phyloP scores from a whole-genome alignment of 2,888 invertebrate genomes.

The Ophraella communa region DNA sequence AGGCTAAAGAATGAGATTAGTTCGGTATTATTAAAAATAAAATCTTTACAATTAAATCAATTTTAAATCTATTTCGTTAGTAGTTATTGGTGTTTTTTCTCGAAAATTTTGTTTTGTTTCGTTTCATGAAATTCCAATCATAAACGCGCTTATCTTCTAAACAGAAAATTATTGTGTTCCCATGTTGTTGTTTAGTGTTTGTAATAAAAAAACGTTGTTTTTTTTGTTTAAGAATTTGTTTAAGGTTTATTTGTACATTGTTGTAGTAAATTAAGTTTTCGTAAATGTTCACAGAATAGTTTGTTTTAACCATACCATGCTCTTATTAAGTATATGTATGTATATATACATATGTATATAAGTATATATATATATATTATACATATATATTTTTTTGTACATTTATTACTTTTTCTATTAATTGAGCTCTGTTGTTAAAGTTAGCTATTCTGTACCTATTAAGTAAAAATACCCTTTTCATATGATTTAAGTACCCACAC shows the following conservation, averaged over 20 bases:
- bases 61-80: not conserved
- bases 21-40: no score
- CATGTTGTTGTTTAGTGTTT: slow-evolving; percentile 42
- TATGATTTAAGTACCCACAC: slow-evolving; percentile 16
- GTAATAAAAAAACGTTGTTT: slow-evolving; percentile 31
- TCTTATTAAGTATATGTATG: no score
- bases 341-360: no score
- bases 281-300: slow-evolving; percentile 36
- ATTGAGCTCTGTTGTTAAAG: slow-evolving; percentile 37
- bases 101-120: not conserved
- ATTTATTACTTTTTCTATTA: slow-evolving; percentile 37
- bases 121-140: not conserved
- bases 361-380: no score
- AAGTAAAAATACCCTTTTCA: slow-evolving; percentile 2
- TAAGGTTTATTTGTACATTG: slow-evolving; percentile 37
- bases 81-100: no score
- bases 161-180: slow-evolving; percentile 42
- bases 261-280: slow-evolving; percentile 31
- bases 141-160: slow-evolving; percentile 22
- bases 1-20: no score
- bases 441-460: slow-evolving; percentile 38
- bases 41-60: not conserved
- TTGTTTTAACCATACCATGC: slow-evolving; percentile 32
- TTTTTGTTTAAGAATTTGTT: slow-evolving; percentile 34
- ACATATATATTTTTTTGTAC: slow-evolving; percentile 36